Evolutionary conservation across 2,113 vertebrate species (phyloP).

Genomic region (Semicossyphus pulcher): DNA sequence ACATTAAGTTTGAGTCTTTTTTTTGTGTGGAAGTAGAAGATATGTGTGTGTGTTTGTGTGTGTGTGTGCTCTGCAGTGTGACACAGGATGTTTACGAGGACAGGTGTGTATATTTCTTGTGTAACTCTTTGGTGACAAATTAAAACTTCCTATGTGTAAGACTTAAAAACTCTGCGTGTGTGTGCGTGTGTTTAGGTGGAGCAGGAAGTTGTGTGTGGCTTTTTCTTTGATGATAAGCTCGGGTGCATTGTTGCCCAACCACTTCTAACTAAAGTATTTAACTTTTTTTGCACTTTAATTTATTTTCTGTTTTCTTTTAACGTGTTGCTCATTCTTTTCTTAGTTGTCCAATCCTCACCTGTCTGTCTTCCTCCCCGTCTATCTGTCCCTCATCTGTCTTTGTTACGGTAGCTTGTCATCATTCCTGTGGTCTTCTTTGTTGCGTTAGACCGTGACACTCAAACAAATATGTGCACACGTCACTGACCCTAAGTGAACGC

Average conservation of each 20-base stretch:
- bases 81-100: slow-evolving; percentile 56
- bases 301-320: no score
- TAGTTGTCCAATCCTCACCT: no score
- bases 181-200: neutral
- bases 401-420: slow-evolving; percentile 8
- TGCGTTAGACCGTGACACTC: neutral
- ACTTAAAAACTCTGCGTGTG: neutral
- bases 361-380: neutral
- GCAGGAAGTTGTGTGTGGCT: neutral
- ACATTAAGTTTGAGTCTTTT: neutral
- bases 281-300: no score
- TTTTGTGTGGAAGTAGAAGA: neutral
- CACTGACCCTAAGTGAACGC: no score
- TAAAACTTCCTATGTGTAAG: slow-evolving; percentile 18
- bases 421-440: slow-evolving; percentile 22
- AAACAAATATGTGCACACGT: no score
- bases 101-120: slow-evolving; percentile 44
- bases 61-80: neutral
- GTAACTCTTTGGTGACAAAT: slow-evolving; percentile 23
- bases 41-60: neutral
- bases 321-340: no score
- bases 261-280: no score
- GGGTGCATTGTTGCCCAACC: no score
- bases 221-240: no score
- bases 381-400: neutral